Base-by-base conservation (phyloP, 2,888 invertebrate genomes). In the Cantharis flavilabris region DNA sequence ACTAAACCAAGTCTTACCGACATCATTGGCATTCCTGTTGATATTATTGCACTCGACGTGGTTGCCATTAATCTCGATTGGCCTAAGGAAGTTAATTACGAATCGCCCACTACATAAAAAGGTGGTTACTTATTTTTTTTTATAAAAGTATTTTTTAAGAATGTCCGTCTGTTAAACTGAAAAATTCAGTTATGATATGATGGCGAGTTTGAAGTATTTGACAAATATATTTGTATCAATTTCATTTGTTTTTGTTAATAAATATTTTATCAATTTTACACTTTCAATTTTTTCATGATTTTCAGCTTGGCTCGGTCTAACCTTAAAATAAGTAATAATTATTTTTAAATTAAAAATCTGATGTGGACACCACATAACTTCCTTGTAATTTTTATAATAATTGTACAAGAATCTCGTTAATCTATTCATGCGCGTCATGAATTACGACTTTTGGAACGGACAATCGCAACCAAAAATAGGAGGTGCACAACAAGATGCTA, bases 41-140 rank as follows among this genome's bases (percentile, higher is more conserved):
- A 99, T 88, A 96, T 99, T 82, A 89, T 97, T n/a, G 95, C 97
- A 49, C 89, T 99, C 7, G 98, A 98, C 89, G 98, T 99, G 3
- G 91, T 92, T 72, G 90, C 90, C 18, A 94, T 96, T 49, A 93
- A 95, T 83, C 88, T 96, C 69, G 90, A 92, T 77, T 96, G 96
- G 96, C 96, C 96, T 10, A 88, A 82, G 84, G 77, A 80, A 78
- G 64, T 86, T 83, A n/a, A 74, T 62, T n/a, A 63, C n/a, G 9
- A 62, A 9, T 70, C 3, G n/a, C n/a, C n/a, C n/a, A 13, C n/a
- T n/a, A 49, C 49, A 9, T 49, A 49, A 49, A 9, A 26, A 9
- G 2, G 26, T 49, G 7, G 7, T 49, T 33, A 33, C n/a, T 7
- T n/a, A 49, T 49, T n/a, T 49, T 49, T n/a, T 49, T 1, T 49